Evolutionary conservation across 2,797 vertebrate genomes (phyloP).

Genomic region (Myotis vivesi): DNA sequence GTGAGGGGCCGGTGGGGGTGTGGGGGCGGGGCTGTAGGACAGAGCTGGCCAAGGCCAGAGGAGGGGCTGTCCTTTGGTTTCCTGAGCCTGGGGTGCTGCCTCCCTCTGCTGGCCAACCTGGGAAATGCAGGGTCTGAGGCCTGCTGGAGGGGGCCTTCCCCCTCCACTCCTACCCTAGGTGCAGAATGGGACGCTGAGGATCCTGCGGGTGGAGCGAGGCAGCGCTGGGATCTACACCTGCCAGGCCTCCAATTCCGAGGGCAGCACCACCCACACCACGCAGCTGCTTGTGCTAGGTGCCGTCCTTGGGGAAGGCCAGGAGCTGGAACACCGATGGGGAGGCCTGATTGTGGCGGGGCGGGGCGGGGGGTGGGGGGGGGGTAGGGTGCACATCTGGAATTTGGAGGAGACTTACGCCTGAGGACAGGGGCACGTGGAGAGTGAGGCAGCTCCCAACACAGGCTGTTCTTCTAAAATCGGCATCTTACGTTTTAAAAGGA

Average conservation of each 20-base stretch:
- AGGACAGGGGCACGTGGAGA: neutral
- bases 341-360: neutral
- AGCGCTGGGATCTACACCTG: conserved; percentile 93
- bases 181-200: conserved; percentile 91
- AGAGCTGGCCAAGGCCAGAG: neutral
- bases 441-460: neutral
- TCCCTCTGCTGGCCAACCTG: conserved; percentile 64
- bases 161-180: conserved; percentile 83
- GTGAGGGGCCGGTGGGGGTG: neutral
- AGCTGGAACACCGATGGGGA: neutral
- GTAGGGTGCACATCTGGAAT: neutral
- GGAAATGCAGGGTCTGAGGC: conserved; percentile 17
- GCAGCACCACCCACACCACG: conserved; percentile 90
- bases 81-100: neutral
- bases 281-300: conserved; percentile 96
- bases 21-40: neutral
- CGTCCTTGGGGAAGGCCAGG: conserved; percentile 18
- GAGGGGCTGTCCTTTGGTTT: neutral
- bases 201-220: conserved; percentile 87
- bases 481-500: neutral
- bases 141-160: neutral
- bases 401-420: neutral
- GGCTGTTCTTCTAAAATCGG: neutral
- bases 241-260: conserved; percentile 94
- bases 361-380: neutral